Evolutionary conservation across 2,113 vertebrate genomes (phyloP).

Genomic region (Sapayoa aenigma): DNA sequence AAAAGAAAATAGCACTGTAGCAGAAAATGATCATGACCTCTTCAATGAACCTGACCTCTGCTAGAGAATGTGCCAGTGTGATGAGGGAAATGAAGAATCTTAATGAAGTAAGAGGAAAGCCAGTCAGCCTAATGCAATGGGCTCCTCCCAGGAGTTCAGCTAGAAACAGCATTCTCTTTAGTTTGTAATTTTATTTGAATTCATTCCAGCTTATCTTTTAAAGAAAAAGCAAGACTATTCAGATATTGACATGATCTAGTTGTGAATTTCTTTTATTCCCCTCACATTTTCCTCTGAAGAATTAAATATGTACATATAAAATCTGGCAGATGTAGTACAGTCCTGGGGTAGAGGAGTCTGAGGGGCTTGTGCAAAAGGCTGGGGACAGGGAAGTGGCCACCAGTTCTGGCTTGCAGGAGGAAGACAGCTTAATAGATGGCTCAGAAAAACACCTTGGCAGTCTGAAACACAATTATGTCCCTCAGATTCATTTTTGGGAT

Average conservation of each 20-base stretch:
- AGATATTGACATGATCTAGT: neutral
- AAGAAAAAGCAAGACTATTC: neutral
- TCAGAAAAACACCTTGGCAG: neutral
- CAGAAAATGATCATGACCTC: neutral
- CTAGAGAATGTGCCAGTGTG: conserved; percentile 21
- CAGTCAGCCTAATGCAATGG: neutral
- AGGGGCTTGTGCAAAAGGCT: neutral
- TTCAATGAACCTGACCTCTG: neutral
- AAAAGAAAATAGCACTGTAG: conserved; percentile 22
- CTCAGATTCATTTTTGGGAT: neutral
- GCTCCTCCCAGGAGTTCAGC: neutral
- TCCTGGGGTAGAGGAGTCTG: neutral
- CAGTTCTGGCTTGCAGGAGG: neutral
- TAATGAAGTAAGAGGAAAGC: conserved; percentile 10
- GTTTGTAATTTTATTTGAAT: neutral
- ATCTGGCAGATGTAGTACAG: neutral
- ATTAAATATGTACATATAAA: neutral
- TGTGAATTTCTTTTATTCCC: neutral
- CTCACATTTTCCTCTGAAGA: neutral
- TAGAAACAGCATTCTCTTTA: neutral
- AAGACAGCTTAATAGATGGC: neutral
- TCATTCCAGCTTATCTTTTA: neutral
- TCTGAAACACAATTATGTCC: neutral
- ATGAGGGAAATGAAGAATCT: conserved; percentile 35
- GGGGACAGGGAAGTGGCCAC: neutral